Evolutionary conservation across 2,888 invertebrate species (phyloP).

Genomic region (Dinocampus coccinellae): DNA sequence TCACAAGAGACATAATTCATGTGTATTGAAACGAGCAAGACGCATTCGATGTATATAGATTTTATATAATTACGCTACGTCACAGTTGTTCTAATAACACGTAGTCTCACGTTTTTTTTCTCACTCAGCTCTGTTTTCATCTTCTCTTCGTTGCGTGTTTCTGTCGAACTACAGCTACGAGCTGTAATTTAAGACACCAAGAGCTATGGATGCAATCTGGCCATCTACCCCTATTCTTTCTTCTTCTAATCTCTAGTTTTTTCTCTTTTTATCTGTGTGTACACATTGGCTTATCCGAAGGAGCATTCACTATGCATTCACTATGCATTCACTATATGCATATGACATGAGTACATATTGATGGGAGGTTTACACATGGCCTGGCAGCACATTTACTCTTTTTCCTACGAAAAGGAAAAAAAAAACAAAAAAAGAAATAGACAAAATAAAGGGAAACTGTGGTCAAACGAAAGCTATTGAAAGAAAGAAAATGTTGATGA

Average conservation of each 20-base stretch:
- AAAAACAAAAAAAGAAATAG: background rate
- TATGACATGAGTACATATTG: background rate
- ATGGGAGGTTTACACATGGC: slow-evolving; percentile 3
- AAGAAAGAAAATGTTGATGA: background rate
- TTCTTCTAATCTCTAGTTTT: background rate
- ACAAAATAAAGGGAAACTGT: background rate
- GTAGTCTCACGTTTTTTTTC: slow-evolving; percentile 47
- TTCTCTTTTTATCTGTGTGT: background rate
- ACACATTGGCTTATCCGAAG: background rate
- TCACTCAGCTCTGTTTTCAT: slow-evolving; percentile 34
- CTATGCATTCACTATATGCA: slow-evolving; percentile 11
- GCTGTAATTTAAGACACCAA: slow-evolving; percentile 54
- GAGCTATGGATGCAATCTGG: slow-evolving; percentile 39
- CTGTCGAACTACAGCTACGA: slow-evolving; percentile 39
- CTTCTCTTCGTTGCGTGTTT: background rate
- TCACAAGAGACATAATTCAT: background rate
- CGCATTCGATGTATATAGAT: slow-evolving; percentile 29
- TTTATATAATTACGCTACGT: slow-evolving; percentile 59
- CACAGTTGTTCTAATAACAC: slow-evolving; percentile 58
- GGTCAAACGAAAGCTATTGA: background rate
- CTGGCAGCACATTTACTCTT: background rate
- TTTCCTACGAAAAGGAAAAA: background rate
- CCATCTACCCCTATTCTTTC: slow-evolving; percentile 9
- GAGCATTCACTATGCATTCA: slow-evolving; percentile 14
- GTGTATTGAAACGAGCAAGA: slow-evolving; percentile 37